These are phyloP conservation scores for Dendroctonus valens DNA, from an alignment of 1,140 invertebrate species.

Conservation along the genomic window DNA sequence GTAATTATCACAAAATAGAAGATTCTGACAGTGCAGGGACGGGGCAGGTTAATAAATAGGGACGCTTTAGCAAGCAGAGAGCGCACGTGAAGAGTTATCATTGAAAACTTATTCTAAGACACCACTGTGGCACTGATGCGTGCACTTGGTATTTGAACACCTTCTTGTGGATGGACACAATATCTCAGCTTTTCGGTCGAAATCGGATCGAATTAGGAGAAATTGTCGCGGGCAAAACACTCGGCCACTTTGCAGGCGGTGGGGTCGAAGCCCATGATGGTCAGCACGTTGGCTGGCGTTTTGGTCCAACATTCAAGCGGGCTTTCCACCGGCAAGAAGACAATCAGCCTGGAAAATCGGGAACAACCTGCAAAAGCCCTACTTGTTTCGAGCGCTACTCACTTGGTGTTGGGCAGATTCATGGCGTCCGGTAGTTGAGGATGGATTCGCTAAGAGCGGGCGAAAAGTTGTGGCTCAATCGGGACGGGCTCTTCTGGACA, in stretches of 20 bases:
- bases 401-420: conserved; percentile 59
- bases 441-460: conserved; percentile 41
- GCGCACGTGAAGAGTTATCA: too few relatives aligned
- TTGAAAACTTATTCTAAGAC: too few relatives aligned
- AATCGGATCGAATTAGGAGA: conserved; percentile 30
- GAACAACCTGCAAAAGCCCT: too few relatives aligned
- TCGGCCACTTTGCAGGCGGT: conserved; percentile 59
- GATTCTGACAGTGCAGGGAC: too few relatives aligned
- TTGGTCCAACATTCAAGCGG: conserved; percentile 25
- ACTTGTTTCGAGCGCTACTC: too few relatives aligned
- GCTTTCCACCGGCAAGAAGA: too few relatives aligned
- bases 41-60: too few relatives aligned
- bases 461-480: too few relatives aligned
- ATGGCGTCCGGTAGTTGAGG: conserved; percentile 55
- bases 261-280: conserved; percentile 63
- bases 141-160: conserved; percentile 18
- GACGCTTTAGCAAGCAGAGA: too few relatives aligned
- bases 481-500: conserved; percentile 43
- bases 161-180: conserved; percentile 27
- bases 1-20: too few relatives aligned
- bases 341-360: too few relatives aligned
- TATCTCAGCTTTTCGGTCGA: conserved; percentile 19
- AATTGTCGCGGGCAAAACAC: conserved; percentile 50
- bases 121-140: too few relatives aligned
- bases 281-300: conserved; percentile 57